Base-by-base conservation (phyloP, 2,797 vertebrate genomes). In the Anomalospiza imberbis region DNA sequence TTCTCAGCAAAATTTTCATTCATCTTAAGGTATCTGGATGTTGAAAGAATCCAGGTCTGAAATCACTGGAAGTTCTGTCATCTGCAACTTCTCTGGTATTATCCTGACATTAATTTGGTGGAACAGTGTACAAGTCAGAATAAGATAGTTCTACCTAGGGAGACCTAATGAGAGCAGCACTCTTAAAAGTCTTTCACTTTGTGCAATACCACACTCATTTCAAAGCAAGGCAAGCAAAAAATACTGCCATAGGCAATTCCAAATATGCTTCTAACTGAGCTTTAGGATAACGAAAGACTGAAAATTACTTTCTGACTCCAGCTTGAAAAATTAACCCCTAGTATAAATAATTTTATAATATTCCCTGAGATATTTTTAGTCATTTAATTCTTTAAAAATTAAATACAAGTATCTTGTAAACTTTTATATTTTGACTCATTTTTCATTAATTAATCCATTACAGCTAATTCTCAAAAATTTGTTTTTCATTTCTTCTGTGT, bases 401-500 rank as follows among this genome's bases (percentile, higher is more conserved):
- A 91, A 29, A 32, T 62, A 68, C 25, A 68, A 68, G 5, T 18
- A 38, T 74, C 32, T 88, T 93, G 75, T 38, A 92, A 80, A 89
- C 8, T 87, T 91, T 32, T 45, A 50, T 82, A 90, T 88, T 79
- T 79, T 75, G 18, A 61, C 8, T 40, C 34, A 60, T 26, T 79
- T 82, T 82, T 62, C 20, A 82, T 77, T 5, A 70, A 80, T 88
- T 94, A 91, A 75, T 66, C 44, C 44, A 5, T 67, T 53, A 70
- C 29, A 70, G 3, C 7, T 79, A 60, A 73, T 91, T 91, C 78
- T 93, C 54, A 95, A 95, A 95, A 93, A 68, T 57, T 73, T 62
- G 31, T 66, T 95, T 79, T 91, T 17, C 26, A 65, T 94, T 96
- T 94, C 31, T 94, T 95, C 48, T 83, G 26, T 73, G n/a, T 82